Evolutionary conservation across 2,888 invertebrate genomes (phyloP).

Genomic region (Hydraecia micacea): DNA sequence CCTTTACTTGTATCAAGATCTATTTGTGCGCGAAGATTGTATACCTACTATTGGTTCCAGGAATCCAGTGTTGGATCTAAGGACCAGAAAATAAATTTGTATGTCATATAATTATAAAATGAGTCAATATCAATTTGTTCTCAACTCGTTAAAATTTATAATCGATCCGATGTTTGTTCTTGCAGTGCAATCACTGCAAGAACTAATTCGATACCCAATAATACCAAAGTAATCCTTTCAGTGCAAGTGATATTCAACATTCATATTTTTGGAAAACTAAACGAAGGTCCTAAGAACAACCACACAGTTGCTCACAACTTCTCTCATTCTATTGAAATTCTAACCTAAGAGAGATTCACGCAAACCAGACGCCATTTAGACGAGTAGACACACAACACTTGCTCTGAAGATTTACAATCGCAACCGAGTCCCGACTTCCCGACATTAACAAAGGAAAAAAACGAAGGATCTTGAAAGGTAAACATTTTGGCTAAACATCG

Average conservation of each 20-base stretch:
- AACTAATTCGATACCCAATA: not conserved
- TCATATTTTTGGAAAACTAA: not conserved
- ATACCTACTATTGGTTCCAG: not conserved
- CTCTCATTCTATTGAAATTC: conserved; percentile 2
- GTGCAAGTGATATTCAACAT: not conserved
- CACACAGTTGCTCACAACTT: not conserved
- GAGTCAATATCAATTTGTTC: not conserved
- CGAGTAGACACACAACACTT: conserved; percentile 58
- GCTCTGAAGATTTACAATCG: conserved; percentile 60
- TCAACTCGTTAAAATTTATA: not conserved
- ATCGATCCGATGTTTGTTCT: too few relatives aligned
- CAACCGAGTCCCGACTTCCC: conserved; percentile 35
- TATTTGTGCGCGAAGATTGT: not conserved
- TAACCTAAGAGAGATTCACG: conserved; percentile 21
- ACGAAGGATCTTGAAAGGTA: conserved; percentile 56
- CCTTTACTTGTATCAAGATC: not conserved
- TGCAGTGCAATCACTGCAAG: too few relatives aligned
- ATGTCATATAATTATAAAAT: not conserved
- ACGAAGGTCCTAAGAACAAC: not conserved
- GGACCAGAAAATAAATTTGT: not conserved
- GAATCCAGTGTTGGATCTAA: not conserved
- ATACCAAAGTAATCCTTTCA: not conserved
- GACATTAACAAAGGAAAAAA: conserved; percentile 61
- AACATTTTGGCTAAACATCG: conserved; percentile 60
- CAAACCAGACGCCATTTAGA: conserved; percentile 49